Conservation (phyloP, 2,113 vertebrate species). For the Crotophaga sulcirostris region DNA sequence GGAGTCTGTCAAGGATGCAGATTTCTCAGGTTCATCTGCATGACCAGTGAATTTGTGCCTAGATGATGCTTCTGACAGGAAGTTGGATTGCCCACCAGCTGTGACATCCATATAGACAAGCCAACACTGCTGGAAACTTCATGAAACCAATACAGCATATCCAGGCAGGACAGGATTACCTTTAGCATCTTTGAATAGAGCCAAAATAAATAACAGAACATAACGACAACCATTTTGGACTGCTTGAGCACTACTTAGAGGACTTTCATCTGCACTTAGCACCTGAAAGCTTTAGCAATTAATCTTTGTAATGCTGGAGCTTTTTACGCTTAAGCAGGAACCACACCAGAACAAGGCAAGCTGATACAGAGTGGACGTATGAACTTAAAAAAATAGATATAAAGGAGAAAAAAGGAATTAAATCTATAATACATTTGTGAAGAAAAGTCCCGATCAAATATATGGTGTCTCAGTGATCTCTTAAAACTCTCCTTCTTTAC, state of each 20-base stretch:
- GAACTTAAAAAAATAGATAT: not conserved
- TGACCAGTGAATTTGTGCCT: not conserved
- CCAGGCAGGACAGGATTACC: not conserved
- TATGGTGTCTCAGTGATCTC: not conserved
- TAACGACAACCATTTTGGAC: not conserved
- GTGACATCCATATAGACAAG: not conserved
- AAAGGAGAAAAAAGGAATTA: not conserved
- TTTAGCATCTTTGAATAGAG: not conserved
- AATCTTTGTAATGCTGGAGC: not conserved
- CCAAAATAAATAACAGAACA: not conserved
- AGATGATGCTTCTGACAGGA: not conserved
- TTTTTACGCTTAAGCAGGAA: not conserved
- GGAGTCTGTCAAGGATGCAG: not conserved
- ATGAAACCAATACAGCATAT: not conserved
- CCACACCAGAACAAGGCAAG: not conserved
- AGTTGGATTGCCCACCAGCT: not conserved
- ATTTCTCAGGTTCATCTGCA: not conserved
- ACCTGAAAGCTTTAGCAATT: not conserved
- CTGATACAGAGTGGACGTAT: not conserved
- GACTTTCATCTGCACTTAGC: not conserved
- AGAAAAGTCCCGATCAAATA: not conserved
- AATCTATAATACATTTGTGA: not conserved
- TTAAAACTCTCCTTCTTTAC: not conserved
- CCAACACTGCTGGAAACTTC: not conserved
- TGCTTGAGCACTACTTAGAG: not conserved